A percentile compares a stretch with the other conserved stretches of the same genome.
Conservation (phyloP, 2,113 vertebrate species). For the Cyanoderma ruficeps region DNA sequence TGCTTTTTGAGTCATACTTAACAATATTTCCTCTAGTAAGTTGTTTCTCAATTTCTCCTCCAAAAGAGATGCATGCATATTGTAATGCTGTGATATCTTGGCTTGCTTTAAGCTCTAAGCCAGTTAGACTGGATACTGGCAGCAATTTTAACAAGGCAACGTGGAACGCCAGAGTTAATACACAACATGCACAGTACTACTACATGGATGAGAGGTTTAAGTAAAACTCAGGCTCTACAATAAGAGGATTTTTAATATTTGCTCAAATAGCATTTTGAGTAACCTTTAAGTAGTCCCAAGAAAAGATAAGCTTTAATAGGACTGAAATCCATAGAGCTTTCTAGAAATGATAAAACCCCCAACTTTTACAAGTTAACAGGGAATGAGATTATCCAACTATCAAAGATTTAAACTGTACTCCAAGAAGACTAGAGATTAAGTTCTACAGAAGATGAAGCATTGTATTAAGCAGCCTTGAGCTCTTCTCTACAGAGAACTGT, state of each 20-base stretch:
- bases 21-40: not conserved
- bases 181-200: fast-evolving
- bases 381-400: not conserved
- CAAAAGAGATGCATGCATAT: not conserved
- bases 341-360: not conserved
- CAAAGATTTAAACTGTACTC: not conserved
- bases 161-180: not conserved
- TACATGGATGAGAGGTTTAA: not conserved
- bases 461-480: not conserved
- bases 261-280: not conserved
- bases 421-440: not conserved
- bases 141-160: not conserved
- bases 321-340: not conserved
- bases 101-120: not conserved
- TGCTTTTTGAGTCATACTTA: not conserved
- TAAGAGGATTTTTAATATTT: not conserved
- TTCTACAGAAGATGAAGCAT: not conserved
- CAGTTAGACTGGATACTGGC: not conserved
- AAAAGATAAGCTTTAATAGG: not conserved
- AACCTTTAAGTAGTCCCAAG: not conserved
- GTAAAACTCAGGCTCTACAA: not conserved
- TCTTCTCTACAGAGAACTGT: not conserved
- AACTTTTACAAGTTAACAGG: not conserved
- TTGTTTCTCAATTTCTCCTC: not conserved
- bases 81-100: not conserved